Percentiles rank a stretch among this genome's conserved stretches.
Evolutionary conservation across 2,888 invertebrate genomes (phyloP).

Genomic region (Zaprionus lineosus): DNA sequence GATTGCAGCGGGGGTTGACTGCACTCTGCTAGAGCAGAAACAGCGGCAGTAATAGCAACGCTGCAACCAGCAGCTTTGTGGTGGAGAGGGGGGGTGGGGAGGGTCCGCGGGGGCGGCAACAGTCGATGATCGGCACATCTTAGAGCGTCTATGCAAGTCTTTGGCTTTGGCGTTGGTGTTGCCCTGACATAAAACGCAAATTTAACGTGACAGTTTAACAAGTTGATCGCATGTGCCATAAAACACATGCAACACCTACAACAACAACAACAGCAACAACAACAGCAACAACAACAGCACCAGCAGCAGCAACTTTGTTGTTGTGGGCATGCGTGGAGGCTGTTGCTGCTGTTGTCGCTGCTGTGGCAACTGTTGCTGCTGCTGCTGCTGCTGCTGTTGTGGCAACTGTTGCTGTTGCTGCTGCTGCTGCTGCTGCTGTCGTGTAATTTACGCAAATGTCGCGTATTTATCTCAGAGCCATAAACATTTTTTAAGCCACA

Average conservation of each 20-base stretch:
- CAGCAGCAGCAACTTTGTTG: conserved; percentile 33
- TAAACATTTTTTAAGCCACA: conserved; percentile 78
- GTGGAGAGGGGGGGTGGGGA: too few species aligned
- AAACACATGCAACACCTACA: conserved; percentile 79
- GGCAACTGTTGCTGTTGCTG: conserved; percentile 25
- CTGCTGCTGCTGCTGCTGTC: conserved; percentile 57
- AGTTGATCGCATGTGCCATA: conserved; percentile 77
- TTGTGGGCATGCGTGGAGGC: conserved; percentile 69
- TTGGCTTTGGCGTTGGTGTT: conserved; percentile 28
- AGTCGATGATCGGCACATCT: conserved; percentile 65
- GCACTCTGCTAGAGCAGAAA: too few species aligned
- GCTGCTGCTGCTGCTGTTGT: conserved; percentile 18
- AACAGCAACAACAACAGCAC: conserved; percentile 20
- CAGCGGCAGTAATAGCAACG: too few species aligned
- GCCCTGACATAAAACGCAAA: conserved; percentile 73
- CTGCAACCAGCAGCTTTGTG: too few species aligned
- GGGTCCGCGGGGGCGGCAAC: too few species aligned
- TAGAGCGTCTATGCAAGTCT: conserved; percentile 32
- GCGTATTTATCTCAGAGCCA: conserved; percentile 75
- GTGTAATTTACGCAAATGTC: conserved; percentile 78
- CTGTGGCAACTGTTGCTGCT: conserved; percentile 26
- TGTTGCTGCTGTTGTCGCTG: conserved; percentile 58
- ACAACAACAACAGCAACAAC: conserved; percentile 40
- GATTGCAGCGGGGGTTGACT: conserved; percentile 56
- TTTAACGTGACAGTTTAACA: conserved; percentile 77